Evolutionary conservation across 2,797 vertebrate species (phyloP).

Genomic region (Anisognathus igniventris): DNA sequence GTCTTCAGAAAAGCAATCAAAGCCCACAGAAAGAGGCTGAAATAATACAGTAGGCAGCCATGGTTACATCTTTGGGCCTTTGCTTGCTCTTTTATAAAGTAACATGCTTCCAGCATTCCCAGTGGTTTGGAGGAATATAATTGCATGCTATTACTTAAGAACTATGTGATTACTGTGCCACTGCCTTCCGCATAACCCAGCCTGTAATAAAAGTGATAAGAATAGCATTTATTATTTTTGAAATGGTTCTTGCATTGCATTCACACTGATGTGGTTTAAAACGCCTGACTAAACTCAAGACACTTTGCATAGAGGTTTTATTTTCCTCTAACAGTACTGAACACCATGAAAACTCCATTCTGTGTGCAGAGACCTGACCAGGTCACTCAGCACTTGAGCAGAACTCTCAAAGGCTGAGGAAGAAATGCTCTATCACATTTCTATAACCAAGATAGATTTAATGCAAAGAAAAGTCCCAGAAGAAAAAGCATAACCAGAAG

Average conservation of each 20-base stretch:
- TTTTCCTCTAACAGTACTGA: background rate
- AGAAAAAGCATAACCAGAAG: background rate
- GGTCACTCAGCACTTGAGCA: background rate
- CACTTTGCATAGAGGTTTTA: background rate
- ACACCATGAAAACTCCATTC: background rate
- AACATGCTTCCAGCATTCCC: slow-evolving; percentile 31
- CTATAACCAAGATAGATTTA: background rate
- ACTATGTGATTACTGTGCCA: slow-evolving; percentile 9
- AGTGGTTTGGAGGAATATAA: slow-evolving; percentile 30
- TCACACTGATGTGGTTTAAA: background rate
- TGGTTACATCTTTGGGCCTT: background rate
- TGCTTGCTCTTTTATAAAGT: slow-evolving; percentile 12
- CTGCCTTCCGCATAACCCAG: slow-evolving; percentile 31
- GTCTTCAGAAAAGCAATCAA: background rate
- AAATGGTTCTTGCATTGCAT: background rate
- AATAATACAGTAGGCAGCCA: background rate
- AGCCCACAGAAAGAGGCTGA: background rate
- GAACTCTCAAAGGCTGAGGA: background rate
- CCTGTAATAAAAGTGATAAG: slow-evolving; percentile 41
- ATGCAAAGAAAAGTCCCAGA: background rate
- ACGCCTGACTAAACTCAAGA: background rate
- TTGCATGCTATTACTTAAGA: slow-evolving; percentile 34
- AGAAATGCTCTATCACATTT: background rate
- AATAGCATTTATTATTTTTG: slow-evolving; percentile 32
- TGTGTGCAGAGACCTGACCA: background rate